Percentiles rank a stretch among this genome's conserved stretches.
Conservation (phyloP, 1,140 invertebrate species). For the Hycleus phaleratus region DNA sequence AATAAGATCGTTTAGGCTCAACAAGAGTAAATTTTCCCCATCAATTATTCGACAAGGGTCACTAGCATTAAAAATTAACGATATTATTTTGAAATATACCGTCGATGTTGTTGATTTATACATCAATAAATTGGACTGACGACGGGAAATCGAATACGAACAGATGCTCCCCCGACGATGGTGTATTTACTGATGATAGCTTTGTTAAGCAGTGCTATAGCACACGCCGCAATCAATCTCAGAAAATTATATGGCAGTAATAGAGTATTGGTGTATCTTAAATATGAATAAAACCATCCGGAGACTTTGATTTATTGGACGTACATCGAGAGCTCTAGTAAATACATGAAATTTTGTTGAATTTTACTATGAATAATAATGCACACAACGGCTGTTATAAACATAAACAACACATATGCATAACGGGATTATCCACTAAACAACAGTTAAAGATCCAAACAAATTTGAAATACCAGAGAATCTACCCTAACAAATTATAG, state of each 20-base stretch:
- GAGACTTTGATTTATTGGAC: conserved; percentile 6
- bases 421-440: too few species aligned
- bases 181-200: conserved; percentile 3
- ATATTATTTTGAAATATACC: conserved; percentile 3
- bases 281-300: conserved; percentile 4
- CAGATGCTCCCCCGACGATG: not conserved
- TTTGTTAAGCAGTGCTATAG: not conserved
- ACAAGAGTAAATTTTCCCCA: too few species aligned
- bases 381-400: too few species aligned
- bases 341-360: not conserved
- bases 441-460: too few species aligned
- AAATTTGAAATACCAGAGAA: too few species aligned
- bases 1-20: too few species aligned
- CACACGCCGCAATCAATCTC: conserved; percentile 1
- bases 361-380: conserved; percentile 1
- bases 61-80: not conserved
- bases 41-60: not conserved
- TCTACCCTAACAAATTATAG: too few species aligned
- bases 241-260: not conserved
- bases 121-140: conserved; percentile 3
- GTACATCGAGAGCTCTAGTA: not conserved
- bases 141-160: conserved; percentile 3
- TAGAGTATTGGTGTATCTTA: conserved; percentile 1
- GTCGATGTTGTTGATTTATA: conserved; percentile 1
- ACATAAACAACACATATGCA: too few species aligned